Percentiles rank a stretch among this genome's conserved stretches.
phyloP scores from a whole-genome alignment of 2,888 invertebrate species.

The Rambutsinella grinnellia region DNA sequence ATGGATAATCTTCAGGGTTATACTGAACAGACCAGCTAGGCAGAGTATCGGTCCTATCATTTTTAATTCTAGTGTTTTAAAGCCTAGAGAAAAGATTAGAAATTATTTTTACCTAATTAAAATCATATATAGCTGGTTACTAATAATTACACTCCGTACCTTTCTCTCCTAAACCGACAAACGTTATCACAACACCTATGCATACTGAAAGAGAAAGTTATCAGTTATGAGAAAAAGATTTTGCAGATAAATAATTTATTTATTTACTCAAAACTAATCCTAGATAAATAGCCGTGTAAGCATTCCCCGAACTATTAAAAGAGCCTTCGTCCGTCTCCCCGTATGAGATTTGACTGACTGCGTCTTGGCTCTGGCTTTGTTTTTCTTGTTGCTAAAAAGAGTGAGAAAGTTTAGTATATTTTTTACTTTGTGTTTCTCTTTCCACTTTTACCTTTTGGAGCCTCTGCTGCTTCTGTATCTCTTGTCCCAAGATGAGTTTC shows the following conservation, averaged over 20 bases:
- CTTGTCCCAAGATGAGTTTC: slow-evolving; percentile 57
- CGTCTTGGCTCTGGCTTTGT: slow-evolving; percentile 50
- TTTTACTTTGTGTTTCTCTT: neutral
- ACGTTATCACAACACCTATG: slow-evolving; percentile 64
- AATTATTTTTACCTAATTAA: neutral
- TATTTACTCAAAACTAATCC: slow-evolving; percentile 63
- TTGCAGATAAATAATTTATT: neutral
- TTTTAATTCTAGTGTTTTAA: slow-evolving; percentile 64
- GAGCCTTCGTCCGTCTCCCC: slow-evolving; percentile 52
- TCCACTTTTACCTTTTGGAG: slow-evolving; percentile 24
- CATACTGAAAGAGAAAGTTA: slow-evolving; percentile 49
- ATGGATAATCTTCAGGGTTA: slow-evolving; percentile 63
- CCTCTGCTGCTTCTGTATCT: slow-evolving; percentile 52
- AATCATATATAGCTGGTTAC: neutral
- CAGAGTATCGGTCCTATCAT: slow-evolving; percentile 64
- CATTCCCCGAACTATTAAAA: slow-evolving; percentile 50
- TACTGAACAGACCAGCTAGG: slow-evolving; percentile 59
- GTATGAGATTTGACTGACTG: slow-evolving; percentile 49
- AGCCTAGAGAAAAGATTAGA: slow-evolving; percentile 62
- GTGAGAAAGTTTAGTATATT: no score
- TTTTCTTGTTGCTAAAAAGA: slow-evolving; percentile 13
- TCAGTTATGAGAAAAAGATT: neutral
- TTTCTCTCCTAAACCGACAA: slow-evolving; percentile 66
- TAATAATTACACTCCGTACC: slow-evolving; percentile 37
- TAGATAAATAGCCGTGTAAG: slow-evolving; percentile 63